Evolutionary conservation across 2,888 invertebrate genomes (phyloP).

Genomic region (Ornithoptera priamus): DNA sequence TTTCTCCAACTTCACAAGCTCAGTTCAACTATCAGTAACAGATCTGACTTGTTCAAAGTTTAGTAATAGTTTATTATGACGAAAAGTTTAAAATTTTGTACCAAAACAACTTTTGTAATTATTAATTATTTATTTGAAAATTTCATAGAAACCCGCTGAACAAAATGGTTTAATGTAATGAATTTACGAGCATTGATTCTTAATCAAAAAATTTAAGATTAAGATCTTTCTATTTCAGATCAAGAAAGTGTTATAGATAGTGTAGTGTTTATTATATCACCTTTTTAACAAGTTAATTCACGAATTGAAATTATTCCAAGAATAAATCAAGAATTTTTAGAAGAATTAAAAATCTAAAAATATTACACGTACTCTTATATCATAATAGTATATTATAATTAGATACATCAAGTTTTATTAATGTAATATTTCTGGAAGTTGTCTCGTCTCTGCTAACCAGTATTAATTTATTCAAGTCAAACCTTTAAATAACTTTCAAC

Average conservation of each 20-base stretch:
- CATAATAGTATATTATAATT: not conserved
- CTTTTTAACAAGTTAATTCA: not conserved
- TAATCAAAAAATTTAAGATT: too few relatives aligned
- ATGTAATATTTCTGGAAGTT: not conserved
- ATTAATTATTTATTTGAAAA: not conserved
- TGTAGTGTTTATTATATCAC: not conserved
- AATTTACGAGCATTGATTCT: too few relatives aligned
- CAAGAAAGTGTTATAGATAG: not conserved
- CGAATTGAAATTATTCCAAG: not conserved
- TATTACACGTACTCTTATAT: not conserved
- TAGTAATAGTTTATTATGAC: not conserved
- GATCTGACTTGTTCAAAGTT: not conserved
- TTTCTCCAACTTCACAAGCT: not conserved
- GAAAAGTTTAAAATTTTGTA: not conserved
- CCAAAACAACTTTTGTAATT: not conserved
- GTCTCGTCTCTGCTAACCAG: not conserved
- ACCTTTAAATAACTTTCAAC: not conserved
- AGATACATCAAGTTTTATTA: not conserved
- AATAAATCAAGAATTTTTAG: too few relatives aligned
- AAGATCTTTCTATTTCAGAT: not conserved
- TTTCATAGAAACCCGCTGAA: not conserved
- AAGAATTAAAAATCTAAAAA: too few relatives aligned
- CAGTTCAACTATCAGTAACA: not conserved
- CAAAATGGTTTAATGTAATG: not conserved
- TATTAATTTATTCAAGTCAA: not conserved